Conservation (phyloP, 2,113 vertebrate species). For the Xenus cinereus region DNA sequence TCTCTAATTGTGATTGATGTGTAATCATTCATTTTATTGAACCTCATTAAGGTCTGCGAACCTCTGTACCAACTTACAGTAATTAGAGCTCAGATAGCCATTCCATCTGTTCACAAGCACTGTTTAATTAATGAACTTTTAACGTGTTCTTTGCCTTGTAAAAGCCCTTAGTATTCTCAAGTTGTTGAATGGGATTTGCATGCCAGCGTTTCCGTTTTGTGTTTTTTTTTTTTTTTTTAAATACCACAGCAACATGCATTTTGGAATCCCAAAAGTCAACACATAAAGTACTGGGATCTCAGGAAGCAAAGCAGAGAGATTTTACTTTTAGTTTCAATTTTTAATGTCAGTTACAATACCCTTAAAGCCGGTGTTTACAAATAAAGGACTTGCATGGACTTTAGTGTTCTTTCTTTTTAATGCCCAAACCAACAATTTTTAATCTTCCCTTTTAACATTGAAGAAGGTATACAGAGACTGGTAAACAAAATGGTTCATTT, state of each 20-base stretch:
- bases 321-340: not conserved
- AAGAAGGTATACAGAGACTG: not conserved
- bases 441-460: not conserved
- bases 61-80: conserved; percentile 86
- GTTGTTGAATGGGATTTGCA: conserved; percentile 83
- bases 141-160: conserved; percentile 79
- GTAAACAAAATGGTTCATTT: not conserved
- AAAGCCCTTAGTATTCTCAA: conserved; percentile 84
- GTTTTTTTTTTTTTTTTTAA: not conserved
- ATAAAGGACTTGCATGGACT: not conserved
- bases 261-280: conserved; percentile 68
- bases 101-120: conserved; percentile 93
- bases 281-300: conserved; percentile 7
- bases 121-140: conserved; percentile 99
- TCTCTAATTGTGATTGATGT: conserved; percentile 81
- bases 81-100: conserved; percentile 91
- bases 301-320: not conserved
- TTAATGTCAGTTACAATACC: not conserved
- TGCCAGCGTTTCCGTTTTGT: conserved; percentile 75
- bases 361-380: not conserved
- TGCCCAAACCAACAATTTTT: not conserved
- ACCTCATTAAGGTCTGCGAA: conserved; percentile 80
- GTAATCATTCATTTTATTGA: conserved; percentile 84
- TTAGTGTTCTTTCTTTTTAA: not conserved
- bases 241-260: conserved; percentile 74